Base-by-base conservation (phyloP, 2,888 invertebrate genomes). In the Loripinus fragilis region DNA sequence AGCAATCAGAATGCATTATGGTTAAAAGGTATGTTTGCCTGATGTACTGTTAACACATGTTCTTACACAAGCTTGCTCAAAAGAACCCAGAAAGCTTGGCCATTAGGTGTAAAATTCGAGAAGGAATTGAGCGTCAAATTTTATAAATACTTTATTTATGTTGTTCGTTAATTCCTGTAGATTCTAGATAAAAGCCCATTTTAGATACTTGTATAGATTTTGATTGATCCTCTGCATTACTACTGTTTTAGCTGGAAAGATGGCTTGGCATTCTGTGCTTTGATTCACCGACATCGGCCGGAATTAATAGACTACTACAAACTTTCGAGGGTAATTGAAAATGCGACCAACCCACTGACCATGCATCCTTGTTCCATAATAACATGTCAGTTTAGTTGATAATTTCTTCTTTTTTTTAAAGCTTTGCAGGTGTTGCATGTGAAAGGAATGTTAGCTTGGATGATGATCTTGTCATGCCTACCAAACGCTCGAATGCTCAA, bases 301-400 rank as follows among this genome's bases (percentile, higher is more conserved):
- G 99, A 99, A 95, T 97, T 99, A 94, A 97, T 99, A 94, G 99
- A 99, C 94, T 99, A 99, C 95, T 96, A 97, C 95, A 98, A 98
- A 95, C 96, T 99, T 93, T 98, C 98, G 94, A 99, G 99, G 95
- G 95, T 95, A 92, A 92, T 87, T 68, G 42, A 33, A 23, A 38
- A 5, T 38, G 60, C 33, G 60, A 60, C 33, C 60, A 30, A 20
- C 33, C 33, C 30, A 20, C 33, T 33, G 60, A 60, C 60, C 60
- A 33, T 60, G 60, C 60, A 33, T 60, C 60, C 60, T 28, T 60
- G 33, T 33, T 17, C 28, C 15, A 25, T 60, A 60, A 60, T 60
- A 60, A 60, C 60, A 60, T 60, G 60, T 60, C 60, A 17, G 28
- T 33, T 60, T 60, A 60, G 60, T 60, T 33, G 33, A n/a, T 60